Evolutionary conservation across 2,888 invertebrate species (phyloP).

Genomic region (Maniola hyperantus): DNA sequence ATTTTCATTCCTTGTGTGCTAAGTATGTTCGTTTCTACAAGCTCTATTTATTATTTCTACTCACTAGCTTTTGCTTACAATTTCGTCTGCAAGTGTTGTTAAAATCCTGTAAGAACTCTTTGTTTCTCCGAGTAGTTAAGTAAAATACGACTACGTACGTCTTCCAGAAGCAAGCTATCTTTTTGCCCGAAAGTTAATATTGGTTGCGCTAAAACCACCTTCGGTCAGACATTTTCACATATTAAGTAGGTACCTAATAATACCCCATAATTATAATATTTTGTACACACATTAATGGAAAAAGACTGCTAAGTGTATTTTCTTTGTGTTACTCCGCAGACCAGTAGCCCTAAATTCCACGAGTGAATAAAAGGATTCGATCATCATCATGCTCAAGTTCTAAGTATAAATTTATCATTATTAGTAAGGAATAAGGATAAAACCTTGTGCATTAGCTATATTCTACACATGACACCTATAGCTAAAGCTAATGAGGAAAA

Average conservation of each 20-base stretch:
- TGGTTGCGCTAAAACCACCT: not conserved
- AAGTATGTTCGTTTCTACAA: conserved; percentile 17
- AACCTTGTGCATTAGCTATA: not conserved
- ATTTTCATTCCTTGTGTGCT: conserved; percentile 35
- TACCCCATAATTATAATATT: too few relatives aligned
- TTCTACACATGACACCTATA: not conserved
- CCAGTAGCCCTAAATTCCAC: too few relatives aligned
- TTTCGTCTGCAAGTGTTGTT: not conserved
- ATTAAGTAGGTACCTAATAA: too few relatives aligned
- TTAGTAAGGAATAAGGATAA: not conserved
- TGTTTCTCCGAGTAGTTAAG: not conserved
- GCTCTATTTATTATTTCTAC: not conserved
- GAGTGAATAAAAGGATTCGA: too few relatives aligned
- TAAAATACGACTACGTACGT: too few relatives aligned
- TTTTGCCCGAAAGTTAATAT: not conserved
- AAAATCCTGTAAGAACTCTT: not conserved
- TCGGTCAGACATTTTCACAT: too few relatives aligned
- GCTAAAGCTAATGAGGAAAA: not conserved
- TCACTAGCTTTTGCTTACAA: not conserved
- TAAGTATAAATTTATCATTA: not conserved
- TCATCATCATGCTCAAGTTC: too few relatives aligned
- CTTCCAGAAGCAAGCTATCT: not conserved
- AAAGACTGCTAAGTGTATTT: not conserved
- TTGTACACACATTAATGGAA: not conserved
- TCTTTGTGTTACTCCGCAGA: too few relatives aligned